Evolutionary conservation across 1,140 invertebrate species (phyloP), one percentile per base, ranked within the genome.

Genomic region (Drosophila santomea): DNA sequence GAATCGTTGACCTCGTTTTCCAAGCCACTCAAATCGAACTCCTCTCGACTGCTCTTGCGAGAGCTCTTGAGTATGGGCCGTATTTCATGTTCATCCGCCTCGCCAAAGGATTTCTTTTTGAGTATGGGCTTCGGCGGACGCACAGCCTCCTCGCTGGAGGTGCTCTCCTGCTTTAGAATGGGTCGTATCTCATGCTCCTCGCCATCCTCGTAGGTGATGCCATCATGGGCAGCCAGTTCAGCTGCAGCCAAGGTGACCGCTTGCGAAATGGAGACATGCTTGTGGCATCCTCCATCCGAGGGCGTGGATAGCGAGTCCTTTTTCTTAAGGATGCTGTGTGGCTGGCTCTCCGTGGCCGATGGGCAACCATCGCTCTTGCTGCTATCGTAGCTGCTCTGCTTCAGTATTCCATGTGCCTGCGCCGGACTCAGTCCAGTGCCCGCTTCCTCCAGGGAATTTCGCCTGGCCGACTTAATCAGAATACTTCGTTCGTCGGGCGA

Each of bases 21-120:
- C 15, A 71, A 3, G 4, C 67, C 68, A 48, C 67, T 64, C 28
- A 89, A 32, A 50, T 91, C 91, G 43, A 91, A 91, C 62, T 92
- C 92, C 58, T 92, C 91, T 28, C 92, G 81, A 4, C 95, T 95
- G 59, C 94, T 93, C 72, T 95, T 95, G 75, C 94, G 94, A 0
- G 95, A 94, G 20, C 94, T 94, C 92, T 97, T 98, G 1, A 98
- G 92, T 64, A 98, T 98, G 12, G 97, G 96, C 17, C 91, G 86
- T 44, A 92, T 92, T 64, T 95, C 93, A 2, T 89, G 88, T 79
- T 97, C 96, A 59, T 97, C 96, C 6, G 95, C 95, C 76, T 97
- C 97, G 0, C 95, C 95, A 52, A 95, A 96, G 0, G 95, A 95
- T 88, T 97, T 97, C 90, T 97, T 97, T 83, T 97, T 97, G 8